Percentiles rank a stretch among this genome's conserved stretches.
These are phyloP conservation scores for Hirtodrosophila cameraria DNA, from an alignment of 2,888 invertebrate species.

Conservation along the genomic window DNA sequence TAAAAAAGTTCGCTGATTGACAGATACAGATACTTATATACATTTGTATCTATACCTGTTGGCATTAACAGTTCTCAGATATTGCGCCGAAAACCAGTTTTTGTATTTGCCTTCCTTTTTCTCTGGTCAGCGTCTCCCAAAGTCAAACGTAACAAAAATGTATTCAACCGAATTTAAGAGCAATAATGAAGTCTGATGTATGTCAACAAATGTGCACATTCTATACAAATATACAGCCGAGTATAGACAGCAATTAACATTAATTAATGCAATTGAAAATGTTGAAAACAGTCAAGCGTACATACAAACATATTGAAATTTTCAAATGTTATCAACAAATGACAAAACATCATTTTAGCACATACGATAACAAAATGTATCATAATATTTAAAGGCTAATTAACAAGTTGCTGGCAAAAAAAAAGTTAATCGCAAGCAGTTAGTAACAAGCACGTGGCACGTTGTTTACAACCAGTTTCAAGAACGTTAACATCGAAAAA, in stretches of 20 bases:
- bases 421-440: conserved; percentile 17
- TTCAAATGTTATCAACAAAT: conserved; percentile 25
- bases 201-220: conserved; percentile 40
- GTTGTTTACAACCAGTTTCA: conserved; percentile 33
- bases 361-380: conserved; percentile 31
- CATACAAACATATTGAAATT: conserved; percentile 8
- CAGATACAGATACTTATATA: conserved; percentile 10
- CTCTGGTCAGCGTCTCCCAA: background rate
- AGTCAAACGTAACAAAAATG: conserved; percentile 26
- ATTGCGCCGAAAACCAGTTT: conserved; percentile 38
- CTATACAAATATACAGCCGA: background rate
- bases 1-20: conserved; percentile 13
- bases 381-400: conserved; percentile 56
- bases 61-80: conserved; percentile 1
- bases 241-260: conserved; percentile 56
- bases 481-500: conserved; percentile 25
- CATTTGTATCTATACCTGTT: no score
- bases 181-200: conserved; percentile 46
- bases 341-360: conserved; percentile 48
- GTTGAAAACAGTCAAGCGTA: conserved; percentile 10
- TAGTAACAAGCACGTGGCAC: conserved; percentile 42
- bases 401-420: conserved; percentile 41
- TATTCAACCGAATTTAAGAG: conserved; percentile 30
- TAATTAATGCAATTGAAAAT: conserved; percentile 57
- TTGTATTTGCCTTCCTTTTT: conserved; percentile 4